phyloP scores from a whole-genome alignment of 2,797 vertebrate species.

The Ambastaia sidthimunki region DNA sequence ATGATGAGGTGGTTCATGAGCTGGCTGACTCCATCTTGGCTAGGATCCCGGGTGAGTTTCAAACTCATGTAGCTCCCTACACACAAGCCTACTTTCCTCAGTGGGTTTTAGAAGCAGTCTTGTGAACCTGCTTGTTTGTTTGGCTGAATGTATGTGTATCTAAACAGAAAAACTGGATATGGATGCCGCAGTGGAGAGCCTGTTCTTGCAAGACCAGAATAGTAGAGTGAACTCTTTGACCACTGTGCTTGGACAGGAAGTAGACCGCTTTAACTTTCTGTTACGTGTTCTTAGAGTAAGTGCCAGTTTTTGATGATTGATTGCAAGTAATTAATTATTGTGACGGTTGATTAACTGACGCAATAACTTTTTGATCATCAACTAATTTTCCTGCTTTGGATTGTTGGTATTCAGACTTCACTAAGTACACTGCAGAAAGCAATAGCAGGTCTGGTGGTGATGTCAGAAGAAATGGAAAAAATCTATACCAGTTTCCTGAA shows the following conservation, averaged over 20 bases:
- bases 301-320: background rate
- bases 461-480: conserved; percentile 85
- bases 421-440: conserved; percentile 80
- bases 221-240: conserved; percentile 84
- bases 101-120: background rate
- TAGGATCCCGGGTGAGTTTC: conserved; percentile 74
- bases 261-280: conserved; percentile 85
- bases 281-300: conserved; percentile 77
- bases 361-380: background rate
- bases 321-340: too few species aligned
- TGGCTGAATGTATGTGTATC: conserved; percentile 29
- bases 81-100: background rate
- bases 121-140: background rate
- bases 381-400: background rate
- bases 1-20: conserved; percentile 79
- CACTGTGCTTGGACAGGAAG: conserved; percentile 85
- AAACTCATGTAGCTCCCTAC: background rate
- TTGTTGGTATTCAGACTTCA: conserved; percentile 68
- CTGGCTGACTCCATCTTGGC: conserved; percentile 74
- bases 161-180: conserved; percentile 80
- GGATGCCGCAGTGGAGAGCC: conserved; percentile 74
- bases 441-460: conserved; percentile 80
- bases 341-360: too few species aligned
- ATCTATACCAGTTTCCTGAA: conserved; percentile 84
- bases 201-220: conserved; percentile 77